Conservation (phyloP, 2,797 vertebrate species). For the Paratrypauchen microcephalus region DNA sequence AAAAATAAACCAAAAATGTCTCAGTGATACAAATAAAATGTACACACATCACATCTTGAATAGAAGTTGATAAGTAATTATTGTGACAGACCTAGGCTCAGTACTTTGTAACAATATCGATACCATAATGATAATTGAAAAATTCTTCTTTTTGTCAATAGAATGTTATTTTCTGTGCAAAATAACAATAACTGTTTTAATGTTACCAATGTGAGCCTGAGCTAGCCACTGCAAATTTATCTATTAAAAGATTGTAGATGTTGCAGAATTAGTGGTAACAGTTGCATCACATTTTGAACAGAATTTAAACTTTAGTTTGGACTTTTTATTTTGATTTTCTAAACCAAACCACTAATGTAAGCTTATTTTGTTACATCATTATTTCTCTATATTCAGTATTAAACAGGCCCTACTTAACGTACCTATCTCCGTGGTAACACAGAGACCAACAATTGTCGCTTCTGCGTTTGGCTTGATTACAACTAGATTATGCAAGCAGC, state of each 20-base stretch:
- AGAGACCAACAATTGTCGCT: not conserved
- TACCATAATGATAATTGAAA: no score
- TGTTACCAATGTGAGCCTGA: no score
- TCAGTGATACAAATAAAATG: no score
- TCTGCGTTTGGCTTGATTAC: slow-evolving; percentile 9
- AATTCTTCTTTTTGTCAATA: no score
- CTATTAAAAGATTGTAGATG: not conserved
- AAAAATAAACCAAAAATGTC: no score
- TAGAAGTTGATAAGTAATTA: no score
- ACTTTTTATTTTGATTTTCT: not conserved
- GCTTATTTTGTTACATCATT: not conserved
- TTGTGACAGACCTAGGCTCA: no score
- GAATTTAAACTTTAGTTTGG: not conserved
- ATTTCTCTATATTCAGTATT: not conserved
- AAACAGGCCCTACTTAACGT: not conserved
- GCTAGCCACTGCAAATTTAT: not conserved
- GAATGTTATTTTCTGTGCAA: no score
- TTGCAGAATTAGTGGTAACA: not conserved
- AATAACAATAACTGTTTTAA: no score
- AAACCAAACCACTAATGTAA: not conserved
- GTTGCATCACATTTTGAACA: slow-evolving; percentile 1
- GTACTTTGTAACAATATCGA: no score
- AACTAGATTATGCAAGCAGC: not conserved
- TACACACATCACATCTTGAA: no score
- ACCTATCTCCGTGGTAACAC: not conserved